Conservation (phyloP, 2,888 invertebrate genomes). For the Platynereis dumerilii region DNA sequence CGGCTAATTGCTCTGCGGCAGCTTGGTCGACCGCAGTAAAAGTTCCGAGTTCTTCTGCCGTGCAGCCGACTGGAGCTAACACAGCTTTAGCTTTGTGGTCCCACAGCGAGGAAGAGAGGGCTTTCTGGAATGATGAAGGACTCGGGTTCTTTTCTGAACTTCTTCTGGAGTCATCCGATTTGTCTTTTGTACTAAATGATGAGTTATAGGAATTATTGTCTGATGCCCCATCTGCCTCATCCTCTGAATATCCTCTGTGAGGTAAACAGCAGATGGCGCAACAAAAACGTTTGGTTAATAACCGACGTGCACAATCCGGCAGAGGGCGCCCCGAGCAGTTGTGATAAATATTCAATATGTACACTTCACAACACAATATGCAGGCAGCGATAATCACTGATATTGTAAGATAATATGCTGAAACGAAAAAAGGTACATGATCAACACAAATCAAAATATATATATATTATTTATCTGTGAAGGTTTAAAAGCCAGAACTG, state of each 20-base stretch:
- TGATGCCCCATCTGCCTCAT: background rate
- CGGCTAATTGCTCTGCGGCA: background rate
- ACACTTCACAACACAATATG: slow-evolving; percentile 13
- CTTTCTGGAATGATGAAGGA: slow-evolving; percentile 5
- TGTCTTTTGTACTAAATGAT: slow-evolving; percentile 3
- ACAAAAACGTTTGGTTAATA: background rate
- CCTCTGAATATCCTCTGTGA: background rate
- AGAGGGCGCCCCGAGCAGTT: slow-evolving; percentile 2
- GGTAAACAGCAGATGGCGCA: slow-evolving; percentile 6
- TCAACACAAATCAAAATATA: too few relatives aligned
- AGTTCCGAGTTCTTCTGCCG: too few relatives aligned
- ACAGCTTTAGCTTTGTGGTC: too few relatives aligned
- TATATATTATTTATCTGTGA: too few relatives aligned
- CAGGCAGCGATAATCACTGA: slow-evolving; percentile 9
- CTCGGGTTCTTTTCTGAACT: background rate
- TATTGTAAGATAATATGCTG: slow-evolving; percentile 18
- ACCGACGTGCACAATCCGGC: slow-evolving; percentile 3
- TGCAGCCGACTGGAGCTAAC: too few relatives aligned
- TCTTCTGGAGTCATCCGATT: background rate
- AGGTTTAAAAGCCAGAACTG: too few relatives aligned
- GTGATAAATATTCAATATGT: slow-evolving; percentile 10
- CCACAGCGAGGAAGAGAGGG: background rate
- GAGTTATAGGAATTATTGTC: background rate
- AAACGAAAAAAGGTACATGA: background rate
- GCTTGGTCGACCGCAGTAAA: background rate